These are phyloP conservation scores for Macrophya alboannulata DNA, from an alignment of 2,888 invertebrate species.

Conservation along the genomic window DNA sequence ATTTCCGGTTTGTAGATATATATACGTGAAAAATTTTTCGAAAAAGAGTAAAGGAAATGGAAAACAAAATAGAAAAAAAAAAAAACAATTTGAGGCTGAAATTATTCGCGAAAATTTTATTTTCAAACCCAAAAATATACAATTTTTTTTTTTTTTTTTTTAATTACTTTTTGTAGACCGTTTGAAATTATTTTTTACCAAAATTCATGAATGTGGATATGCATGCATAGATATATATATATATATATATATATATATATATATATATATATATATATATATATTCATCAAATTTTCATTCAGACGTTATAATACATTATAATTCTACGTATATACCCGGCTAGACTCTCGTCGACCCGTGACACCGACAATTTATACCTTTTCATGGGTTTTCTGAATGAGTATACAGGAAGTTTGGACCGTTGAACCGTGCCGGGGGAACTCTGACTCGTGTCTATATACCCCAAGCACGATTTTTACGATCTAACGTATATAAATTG, in stretches of 20 bases:
- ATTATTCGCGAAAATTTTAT: no score
- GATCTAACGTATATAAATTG: neutral
- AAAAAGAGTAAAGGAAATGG: neutral
- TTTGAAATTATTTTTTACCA: no score
- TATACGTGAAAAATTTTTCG: neutral
- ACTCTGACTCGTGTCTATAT: neutral
- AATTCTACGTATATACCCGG: neutral
- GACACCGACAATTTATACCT: conserved; percentile 44
- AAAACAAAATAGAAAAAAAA: neutral
- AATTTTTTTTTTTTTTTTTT: no score
- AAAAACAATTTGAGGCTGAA: no score
- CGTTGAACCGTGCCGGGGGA: conserved; percentile 75
- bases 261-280: neutral
- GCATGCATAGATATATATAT: neutral
- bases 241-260: neutral
- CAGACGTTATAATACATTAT: neutral
- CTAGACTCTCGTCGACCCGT: conserved; percentile 21
- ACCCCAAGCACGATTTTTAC: neutral
- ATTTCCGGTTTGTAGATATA: neutral
- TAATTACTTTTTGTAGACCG: no score
- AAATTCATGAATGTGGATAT: no score
- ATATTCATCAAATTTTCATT: neutral
- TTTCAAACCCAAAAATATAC: no score
- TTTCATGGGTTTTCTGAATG: conserved; percentile 54
- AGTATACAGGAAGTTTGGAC: conserved; percentile 79